Evolutionary conservation across 2,797 vertebrate species (phyloP).

Genomic region (Chloroceryle inda): DNA sequence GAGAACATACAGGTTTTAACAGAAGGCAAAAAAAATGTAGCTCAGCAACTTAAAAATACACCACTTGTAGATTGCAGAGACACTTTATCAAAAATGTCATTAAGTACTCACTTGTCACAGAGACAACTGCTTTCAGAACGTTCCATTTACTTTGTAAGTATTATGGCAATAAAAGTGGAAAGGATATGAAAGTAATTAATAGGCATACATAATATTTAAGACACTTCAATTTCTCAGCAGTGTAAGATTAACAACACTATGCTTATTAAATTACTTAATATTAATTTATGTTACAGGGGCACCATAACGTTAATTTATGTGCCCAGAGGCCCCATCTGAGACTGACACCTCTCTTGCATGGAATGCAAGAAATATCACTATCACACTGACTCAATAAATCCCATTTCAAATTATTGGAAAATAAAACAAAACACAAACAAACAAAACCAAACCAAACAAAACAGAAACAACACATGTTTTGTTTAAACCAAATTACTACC

Average conservation of each 20-base stretch:
- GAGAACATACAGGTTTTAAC: neutral
- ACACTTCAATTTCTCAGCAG: constrained; percentile 2
- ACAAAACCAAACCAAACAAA: no score
- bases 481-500: neutral
- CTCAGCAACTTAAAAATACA: constrained; percentile 1
- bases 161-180: neutral
- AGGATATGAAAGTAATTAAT: constrained; percentile 11
- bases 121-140: neutral
- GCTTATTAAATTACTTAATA: constrained; percentile 4
- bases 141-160: neutral
- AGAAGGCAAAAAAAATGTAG: neutral
- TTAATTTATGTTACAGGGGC: constrained; percentile 17
- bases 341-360: neutral
- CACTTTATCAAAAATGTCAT: neutral
- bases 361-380: neutral
- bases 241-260: constrained; percentile 5
- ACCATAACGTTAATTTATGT: neutral
- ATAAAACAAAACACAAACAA: no score
- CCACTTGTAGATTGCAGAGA: constrained; percentile 15
- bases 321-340: neutral
- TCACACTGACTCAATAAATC: neutral
- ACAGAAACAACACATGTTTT: neutral
- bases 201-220: neutral
- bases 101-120: neutral
- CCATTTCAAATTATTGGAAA: neutral